Base-by-base conservation (phyloP, 2,113 vertebrate species). In the Otolemur garnettii region DNA sequence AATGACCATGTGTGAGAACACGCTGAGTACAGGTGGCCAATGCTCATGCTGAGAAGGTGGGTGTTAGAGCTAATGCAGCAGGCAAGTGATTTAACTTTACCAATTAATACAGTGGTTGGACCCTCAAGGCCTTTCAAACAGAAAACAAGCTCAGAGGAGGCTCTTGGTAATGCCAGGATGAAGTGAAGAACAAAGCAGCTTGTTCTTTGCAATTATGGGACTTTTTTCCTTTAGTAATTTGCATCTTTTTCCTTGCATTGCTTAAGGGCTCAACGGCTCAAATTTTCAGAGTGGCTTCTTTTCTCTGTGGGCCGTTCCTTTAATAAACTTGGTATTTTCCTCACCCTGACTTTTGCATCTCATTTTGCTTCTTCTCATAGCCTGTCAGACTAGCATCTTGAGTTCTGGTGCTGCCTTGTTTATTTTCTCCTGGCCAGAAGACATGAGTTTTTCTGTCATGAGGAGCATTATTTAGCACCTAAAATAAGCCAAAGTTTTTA, bases 11-110 rank as follows among this genome's bases (percentile, higher is more conserved):
- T 98, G 19, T 98, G 98, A 98, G 96, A 98, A 92, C 98, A 98
- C 97, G 98, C 98, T 98, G 98, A 98, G 98, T 97, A 97, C 98
- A 99, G 98, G 98, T 98, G 98, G 98, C 87, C 97, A 97, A 95
- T 97, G 91, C 93, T 87, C 96, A 75, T 81, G 91, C 92, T 91
- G 97, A 94, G 96, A 97, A 97, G 97, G 97, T 81, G 90, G 35
- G 62, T 96, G 93, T 95, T 98, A 88, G 1, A 94, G 60, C 4
- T 0, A 72, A 89, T 50, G 33, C 13, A 18, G 77, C 35, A 93
- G 68, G 86, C 84, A 92, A 94, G 72, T 9, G 18, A 72, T 96
- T 98, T 98, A 97, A 95, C 91, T 95, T 96, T 77, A 95, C 95
- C 97, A 97, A 97, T 97, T 97, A 98, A 97, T 96, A 57, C 57